phyloP scores from a whole-genome alignment of 2,888 invertebrate genomes.

The Drosophila pegasa region DNA sequence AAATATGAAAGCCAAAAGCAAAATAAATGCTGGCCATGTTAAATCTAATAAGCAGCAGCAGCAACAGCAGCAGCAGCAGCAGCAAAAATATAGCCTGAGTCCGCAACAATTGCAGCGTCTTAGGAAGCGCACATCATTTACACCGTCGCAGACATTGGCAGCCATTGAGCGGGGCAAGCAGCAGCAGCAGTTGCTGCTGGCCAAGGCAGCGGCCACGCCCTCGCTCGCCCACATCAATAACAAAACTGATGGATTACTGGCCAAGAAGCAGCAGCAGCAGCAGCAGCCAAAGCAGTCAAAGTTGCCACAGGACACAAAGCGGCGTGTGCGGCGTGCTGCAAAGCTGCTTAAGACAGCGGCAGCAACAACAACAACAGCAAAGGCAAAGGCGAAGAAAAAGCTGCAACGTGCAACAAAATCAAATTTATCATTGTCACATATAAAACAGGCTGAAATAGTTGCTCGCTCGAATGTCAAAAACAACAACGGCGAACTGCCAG shows the following conservation, averaged over 20 bases:
- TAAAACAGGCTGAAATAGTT: conserved; percentile 56
- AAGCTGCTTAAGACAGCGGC: conserved; percentile 53
- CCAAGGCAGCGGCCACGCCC: conserved; percentile 38
- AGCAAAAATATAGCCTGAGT: conserved; percentile 63
- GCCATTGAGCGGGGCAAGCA: conserved; percentile 72
- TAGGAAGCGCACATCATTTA: conserved; percentile 84
- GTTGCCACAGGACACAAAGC: conserved; percentile 57
- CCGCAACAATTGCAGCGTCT: conserved; percentile 79
- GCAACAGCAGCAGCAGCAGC: conserved; percentile 55
- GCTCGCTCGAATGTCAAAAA: conserved; percentile 51
- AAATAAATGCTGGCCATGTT: conserved; percentile 61
- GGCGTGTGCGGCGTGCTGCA: conserved; percentile 72
- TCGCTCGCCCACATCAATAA: conserved; percentile 75
- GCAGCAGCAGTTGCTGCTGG: conserved; percentile 36
- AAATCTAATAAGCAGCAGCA: conserved; percentile 71
- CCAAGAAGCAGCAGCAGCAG: conserved; percentile 31
- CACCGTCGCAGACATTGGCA: conserved; percentile 83
- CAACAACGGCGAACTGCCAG: conserved; percentile 66
- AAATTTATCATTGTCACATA: conserved; percentile 84
- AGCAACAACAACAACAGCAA: conserved; percentile 53
- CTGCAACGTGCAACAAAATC: conserved; percentile 72
- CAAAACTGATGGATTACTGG: conserved; percentile 81
- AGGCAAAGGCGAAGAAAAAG: conserved; percentile 52
- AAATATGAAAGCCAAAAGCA: conserved; percentile 65
- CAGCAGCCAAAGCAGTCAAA: conserved; percentile 52